Base-by-base conservation (phyloP, 2,113 vertebrate genomes). In the Callipepla californica region DNA sequence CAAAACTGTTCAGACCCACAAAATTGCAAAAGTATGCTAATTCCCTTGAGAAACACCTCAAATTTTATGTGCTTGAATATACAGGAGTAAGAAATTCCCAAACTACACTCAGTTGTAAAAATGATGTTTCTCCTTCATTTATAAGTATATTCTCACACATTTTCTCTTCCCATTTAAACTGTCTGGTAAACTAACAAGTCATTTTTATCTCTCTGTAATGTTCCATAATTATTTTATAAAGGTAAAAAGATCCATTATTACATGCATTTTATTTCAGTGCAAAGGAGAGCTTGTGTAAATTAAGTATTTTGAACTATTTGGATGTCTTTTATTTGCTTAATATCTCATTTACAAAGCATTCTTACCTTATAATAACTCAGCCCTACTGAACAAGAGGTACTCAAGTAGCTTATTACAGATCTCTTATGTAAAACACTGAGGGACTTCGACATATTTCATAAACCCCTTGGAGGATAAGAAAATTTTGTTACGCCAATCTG, bases 91-190 rank as follows among this genome's bases (percentile, higher is more conserved):
- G 59, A 87, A 90, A 81, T 62, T 45, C 22, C 73, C 15, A 65
- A 65, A 40, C 42, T 47, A 92, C 55, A 77, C 5, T 5, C 20
- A 80, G 30, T 17, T 93, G 36, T 86, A 86, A 92, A 92, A 87
- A 92, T 79, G 42, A 83, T 77, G 83, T 69, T 32, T 44, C 94
- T 73, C 23, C 70, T 93, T 84, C 28, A 66, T 90, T 89, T 86
- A 17, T 80, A 73, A 36, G 40, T 75, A 91, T 53, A 63, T 74
- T 90, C 65, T 70, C 76, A 11, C 23, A 28, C 48, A 26, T 75
- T 91, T 18, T 68, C 83, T 91, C 69, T n/a, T 50, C 38, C n/a
- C 66, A 62, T 77, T 69, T 65, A 81, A 96, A 74, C 38, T 44
- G 62, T 55, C 86, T 51, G 58, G 77, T 80, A 87, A 76, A 87